Evolutionary conservation across 2,113 vertebrate species (phyloP), one percentile per base, ranked within the genome.

Genomic region (Oryzias celebensis): DNA sequence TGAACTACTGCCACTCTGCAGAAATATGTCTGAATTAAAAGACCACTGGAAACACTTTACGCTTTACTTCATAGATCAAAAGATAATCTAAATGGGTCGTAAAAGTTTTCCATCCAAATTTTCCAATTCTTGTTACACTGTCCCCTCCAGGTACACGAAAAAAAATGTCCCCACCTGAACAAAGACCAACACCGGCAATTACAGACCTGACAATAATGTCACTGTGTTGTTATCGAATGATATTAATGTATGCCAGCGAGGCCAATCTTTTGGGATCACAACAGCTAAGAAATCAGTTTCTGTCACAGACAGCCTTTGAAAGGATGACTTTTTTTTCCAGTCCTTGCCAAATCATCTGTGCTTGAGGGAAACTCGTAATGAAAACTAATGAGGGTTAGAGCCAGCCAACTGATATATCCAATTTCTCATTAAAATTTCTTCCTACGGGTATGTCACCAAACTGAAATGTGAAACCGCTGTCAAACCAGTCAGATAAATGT

Each of bases 361-460:
- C 77, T 65, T 16, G 13, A 71, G 73, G 77, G 58, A 61, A 73
- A 53, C 51, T 36, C 56, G 57, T 65, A 58, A 58, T 66, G 50
- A 49, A 65, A 84, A 67, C 68, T 68, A 73, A 77, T 79, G 77
- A 73, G 75, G 62, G 67, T 79, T 65, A 72, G 67, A 46, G 42
- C 51, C 54, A 64, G 58, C 58, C 59, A 81, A 54, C 24, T 73
- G 44, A 75, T 59, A 81, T 75, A 77, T 81, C 65, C 67, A 72
- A 56, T 78, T 74, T 73, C 77, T 78, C 75, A 84, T 84, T 82
- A 72, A 76, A 78, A 70, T 66, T 45, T 49, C 28, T 5, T 53
- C 79, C 60, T 44, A 44, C 22, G 15, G 79, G 68, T 53, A 60
- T 6, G 22, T 71, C 68, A 58, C 45, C 58, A 23, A 24, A 51